phyloP scores from a whole-genome alignment of 1,140 invertebrate species.

The Penaeus chinensis region DNA sequence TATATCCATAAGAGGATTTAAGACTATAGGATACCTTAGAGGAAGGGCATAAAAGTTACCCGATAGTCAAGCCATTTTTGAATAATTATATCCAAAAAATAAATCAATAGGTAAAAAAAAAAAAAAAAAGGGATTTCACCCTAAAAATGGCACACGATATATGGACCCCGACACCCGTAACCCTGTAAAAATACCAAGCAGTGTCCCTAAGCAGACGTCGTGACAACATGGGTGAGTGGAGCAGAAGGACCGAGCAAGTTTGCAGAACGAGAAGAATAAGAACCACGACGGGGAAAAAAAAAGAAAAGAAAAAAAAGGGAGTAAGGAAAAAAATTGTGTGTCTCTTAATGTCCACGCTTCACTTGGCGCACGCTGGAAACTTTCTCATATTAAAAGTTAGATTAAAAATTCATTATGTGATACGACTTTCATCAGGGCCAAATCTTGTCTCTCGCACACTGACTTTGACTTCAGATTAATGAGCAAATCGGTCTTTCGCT shows the following conservation, averaged over 20 bases:
- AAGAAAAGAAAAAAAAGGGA: background rate
- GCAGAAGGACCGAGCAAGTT: constrained; percentile 12
- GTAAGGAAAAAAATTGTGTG: constrained; percentile 20
- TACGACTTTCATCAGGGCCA: constrained; percentile 45
- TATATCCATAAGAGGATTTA: too few relatives aligned
- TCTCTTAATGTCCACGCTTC: constrained; percentile 46
- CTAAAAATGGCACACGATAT: too few relatives aligned
- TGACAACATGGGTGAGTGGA: too few relatives aligned
- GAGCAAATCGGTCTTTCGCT: constrained; percentile 24
- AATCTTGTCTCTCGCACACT: constrained; percentile 46
- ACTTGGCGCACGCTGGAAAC: constrained; percentile 45
- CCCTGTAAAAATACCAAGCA: too few relatives aligned
- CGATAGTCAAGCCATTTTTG: too few relatives aligned
- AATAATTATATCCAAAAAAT: too few relatives aligned
- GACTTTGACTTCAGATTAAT: constrained; percentile 46
- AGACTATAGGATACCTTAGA: too few relatives aligned
- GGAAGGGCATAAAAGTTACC: too few relatives aligned
- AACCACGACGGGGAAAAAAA: background rate
- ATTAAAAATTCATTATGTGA: constrained; percentile 48
- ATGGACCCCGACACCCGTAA: too few relatives aligned
- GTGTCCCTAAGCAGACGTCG: too few relatives aligned
- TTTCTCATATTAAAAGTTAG: constrained; percentile 50
- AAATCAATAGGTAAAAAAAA: too few relatives aligned
- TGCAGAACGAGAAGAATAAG: constrained; percentile 33
- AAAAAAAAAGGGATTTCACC: too few relatives aligned